Evolutionary conservation across 1,140 invertebrate genomes (phyloP).

Genomic region (Hestina assimilis): DNA sequence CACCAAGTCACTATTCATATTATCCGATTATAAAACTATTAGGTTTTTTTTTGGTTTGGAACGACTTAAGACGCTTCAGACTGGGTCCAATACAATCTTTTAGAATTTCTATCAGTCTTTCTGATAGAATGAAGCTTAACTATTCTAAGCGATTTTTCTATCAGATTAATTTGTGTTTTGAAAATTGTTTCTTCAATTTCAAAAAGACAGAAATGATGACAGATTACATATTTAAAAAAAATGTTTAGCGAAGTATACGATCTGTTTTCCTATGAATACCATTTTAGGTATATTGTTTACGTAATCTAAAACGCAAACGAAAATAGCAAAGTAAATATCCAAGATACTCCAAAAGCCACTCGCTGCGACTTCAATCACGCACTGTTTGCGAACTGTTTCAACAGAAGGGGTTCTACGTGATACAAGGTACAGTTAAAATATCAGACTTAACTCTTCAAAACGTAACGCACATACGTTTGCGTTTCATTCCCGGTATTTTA

Average conservation of each 20-base stretch:
- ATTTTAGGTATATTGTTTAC: background rate
- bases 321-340: background rate
- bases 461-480: slow-evolving; percentile 4
- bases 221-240: background rate
- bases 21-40: too few relatives aligned
- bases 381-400: slow-evolving; percentile 48
- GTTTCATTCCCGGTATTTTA: too few relatives aligned
- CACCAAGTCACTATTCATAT: too few relatives aligned
- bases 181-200: too few relatives aligned
- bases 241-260: background rate
- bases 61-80: too few relatives aligned
- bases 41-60: too few relatives aligned
- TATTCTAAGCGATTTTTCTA: too few relatives aligned
- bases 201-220: too few relatives aligned
- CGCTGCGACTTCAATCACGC: slow-evolving; percentile 46
- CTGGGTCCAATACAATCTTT: too few relatives aligned
- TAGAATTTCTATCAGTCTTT: too few relatives aligned
- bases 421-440: slow-evolving; percentile 32
- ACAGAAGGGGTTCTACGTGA: slow-evolving; percentile 38
- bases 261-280: background rate
- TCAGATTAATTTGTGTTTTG: too few relatives aligned
- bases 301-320: slow-evolving; percentile 12
- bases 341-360: slow-evolving; percentile 41
- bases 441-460: slow-evolving; percentile 34
- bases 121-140: too few relatives aligned